A percentile compares a stretch with the other conserved stretches of the same genome.
Evolutionary conservation across 2,797 vertebrate species (phyloP).

Genomic region (Anomalospiza imberbis): DNA sequence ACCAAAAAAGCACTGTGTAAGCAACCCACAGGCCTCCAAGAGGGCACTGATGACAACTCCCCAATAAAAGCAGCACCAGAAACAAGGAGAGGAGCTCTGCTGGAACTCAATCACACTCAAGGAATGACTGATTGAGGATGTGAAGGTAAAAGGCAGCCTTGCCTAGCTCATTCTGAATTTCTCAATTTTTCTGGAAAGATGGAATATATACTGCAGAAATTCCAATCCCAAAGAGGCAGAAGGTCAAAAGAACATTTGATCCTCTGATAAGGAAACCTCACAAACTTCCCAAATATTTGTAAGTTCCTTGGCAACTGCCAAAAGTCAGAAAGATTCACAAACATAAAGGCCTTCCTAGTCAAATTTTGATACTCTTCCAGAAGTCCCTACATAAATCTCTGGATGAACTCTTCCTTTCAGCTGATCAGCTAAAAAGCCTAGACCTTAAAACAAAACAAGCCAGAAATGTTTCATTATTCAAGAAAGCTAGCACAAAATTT

Average conservation of each 20-base stretch:
- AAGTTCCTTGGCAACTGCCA: not conserved
- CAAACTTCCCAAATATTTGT: not conserved
- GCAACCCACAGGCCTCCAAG: not conserved
- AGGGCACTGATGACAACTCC: not conserved
- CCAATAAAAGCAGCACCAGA: not conserved
- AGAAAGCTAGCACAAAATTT: not conserved
- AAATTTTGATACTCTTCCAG: not conserved
- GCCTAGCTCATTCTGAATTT: not conserved
- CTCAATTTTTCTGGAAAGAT: not conserved
- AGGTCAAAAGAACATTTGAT: not conserved
- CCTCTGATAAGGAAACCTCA: not conserved
- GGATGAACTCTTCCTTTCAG: not conserved
- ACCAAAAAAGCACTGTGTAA: not conserved
- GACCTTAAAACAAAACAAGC: not conserved
- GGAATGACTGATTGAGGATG: not conserved
- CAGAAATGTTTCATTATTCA: not conserved
- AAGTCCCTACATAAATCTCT: not conserved
- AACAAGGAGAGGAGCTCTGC: not conserved
- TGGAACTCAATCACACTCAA: not conserved
- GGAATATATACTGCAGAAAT: not conserved
- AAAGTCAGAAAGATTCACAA: not conserved
- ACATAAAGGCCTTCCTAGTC: not conserved
- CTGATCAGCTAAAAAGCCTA: not conserved
- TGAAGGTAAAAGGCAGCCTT: not conserved
- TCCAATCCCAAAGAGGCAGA: not conserved